phyloP scores from a whole-genome alignment of 2,113 vertebrate genomes.

The Mesembrinibis cayennensis region DNA sequence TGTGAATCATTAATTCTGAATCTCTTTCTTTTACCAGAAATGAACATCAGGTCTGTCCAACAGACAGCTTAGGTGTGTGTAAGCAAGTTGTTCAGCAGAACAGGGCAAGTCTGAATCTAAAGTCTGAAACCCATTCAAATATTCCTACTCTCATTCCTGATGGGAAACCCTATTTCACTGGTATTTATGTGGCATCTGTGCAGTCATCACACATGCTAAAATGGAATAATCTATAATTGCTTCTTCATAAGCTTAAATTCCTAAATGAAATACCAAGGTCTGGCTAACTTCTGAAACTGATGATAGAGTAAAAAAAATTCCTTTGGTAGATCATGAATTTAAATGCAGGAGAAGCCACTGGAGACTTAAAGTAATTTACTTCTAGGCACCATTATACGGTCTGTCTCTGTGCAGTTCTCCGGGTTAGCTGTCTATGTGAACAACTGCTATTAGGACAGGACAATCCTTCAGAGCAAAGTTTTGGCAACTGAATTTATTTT shows the following conservation, averaged over 20 bases:
- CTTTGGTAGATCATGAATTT: neutral
- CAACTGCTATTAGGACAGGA: neutral
- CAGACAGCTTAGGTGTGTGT: neutral
- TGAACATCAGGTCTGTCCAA: neutral
- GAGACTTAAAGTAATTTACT: neutral
- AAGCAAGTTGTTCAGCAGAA: neutral
- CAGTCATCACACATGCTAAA: neutral
- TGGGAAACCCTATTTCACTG: neutral
- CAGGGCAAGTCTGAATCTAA: neutral
- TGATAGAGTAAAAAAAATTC: neutral
- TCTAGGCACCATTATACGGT: accelerated
- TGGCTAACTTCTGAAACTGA: neutral
- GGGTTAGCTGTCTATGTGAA: accelerated
- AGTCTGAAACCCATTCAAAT: neutral
- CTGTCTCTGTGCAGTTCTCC: neutral
- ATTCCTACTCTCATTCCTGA: neutral
- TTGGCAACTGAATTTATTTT: neutral
- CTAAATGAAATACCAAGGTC: neutral
- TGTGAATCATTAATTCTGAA: neutral
- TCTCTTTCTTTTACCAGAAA: neutral
- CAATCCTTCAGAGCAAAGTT: neutral
- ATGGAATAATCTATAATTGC: neutral
- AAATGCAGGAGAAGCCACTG: neutral
- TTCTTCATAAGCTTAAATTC: neutral
- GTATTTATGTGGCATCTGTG: neutral